Base-by-base conservation (phyloP, 2,113 vertebrate species). In the Synodontis membranacea region DNA sequence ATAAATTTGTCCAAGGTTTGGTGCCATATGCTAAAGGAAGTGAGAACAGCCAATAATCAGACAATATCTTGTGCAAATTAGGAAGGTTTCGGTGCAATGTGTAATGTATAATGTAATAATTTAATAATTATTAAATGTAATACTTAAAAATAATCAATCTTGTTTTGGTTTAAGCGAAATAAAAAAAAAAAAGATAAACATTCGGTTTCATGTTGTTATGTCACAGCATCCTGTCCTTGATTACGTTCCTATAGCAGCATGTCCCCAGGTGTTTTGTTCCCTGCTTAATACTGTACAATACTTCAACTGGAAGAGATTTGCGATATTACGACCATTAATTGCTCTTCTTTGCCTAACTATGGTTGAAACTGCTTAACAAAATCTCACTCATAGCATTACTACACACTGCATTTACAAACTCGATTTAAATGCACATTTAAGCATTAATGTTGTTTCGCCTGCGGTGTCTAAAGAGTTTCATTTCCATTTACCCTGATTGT, bases 371-470 rank as follows among this genome's bases (percentile, higher is more conserved):
- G 11, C 17, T 66, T 66, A 66, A 66, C 17, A 70, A 39, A 70
- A 70, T 39, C 17, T 72, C 14, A 76, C 31, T 9, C 31, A 76
- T 48, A 48, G 31, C 44, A 48, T 76, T 31, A 50, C 46, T 17
- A n/a, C 44, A 9, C 25, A n/a, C 3, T 50, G 44, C 28, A 5
- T 79, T 79, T 52, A 54, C 15, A 54, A 79, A 34, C 48, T 23
- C 31, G 23, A 56, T 56, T 56, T 39, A 56, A 37, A 39, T 39
- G 50, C 52, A 56, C 52, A 80, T 25, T 56, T 37, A 80, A 39
- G n/a, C n/a, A 34, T 79, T 79, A 79, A 56, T 25, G 31, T 80
- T 56, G 31, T 39, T 52, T 28, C 34, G 78, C 50, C 76, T 79
- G 50, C 9, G 9, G 48, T 79, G 31, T 50, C 25, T n/a, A 39